These are phyloP conservation scores for Lacerta bilineata DNA, from an alignment of 2,797 vertebrate genomes.

Conservation along the genomic window DNA sequence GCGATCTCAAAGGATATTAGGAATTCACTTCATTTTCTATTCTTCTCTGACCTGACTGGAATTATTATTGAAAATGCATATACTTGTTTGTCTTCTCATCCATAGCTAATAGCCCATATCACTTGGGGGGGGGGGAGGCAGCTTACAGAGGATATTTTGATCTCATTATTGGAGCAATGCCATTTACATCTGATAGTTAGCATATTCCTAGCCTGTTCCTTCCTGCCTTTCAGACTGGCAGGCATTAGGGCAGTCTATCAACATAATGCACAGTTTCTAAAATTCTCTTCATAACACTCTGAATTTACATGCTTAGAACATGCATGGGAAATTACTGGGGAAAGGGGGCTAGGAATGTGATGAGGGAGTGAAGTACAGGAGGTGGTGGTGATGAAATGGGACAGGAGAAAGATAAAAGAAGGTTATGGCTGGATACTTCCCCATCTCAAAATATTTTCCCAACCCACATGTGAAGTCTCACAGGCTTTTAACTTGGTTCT, in stretches of 20 bases:
- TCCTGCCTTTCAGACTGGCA: conserved; percentile 62
- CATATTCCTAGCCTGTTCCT: conserved; percentile 65
- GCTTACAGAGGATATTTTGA: conserved; percentile 76
- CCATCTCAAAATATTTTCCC: background rate
- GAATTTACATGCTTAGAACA: background rate
- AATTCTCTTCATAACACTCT: background rate
- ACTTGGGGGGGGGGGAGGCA: conserved; percentile 62
- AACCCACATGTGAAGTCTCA: background rate
- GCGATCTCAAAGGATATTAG: conserved; percentile 67
- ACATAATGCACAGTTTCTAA: background rate
- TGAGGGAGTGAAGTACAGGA: too few relatives aligned
- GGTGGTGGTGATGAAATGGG: background rate
- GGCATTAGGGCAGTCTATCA: conserved; percentile 44
- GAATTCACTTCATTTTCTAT: conserved; percentile 72
- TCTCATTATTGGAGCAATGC: conserved; percentile 76
- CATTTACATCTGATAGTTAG: conserved; percentile 67
- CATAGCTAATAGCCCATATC: conserved; percentile 73
- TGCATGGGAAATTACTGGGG: background rate
- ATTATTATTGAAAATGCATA: conserved; percentile 77
- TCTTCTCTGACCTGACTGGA: conserved; percentile 72
- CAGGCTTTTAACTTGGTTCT: background rate
- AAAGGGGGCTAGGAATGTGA: too few relatives aligned
- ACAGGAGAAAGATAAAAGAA: too few relatives aligned
- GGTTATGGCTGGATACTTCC: too few relatives aligned
- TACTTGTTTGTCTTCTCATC: conserved; percentile 78